These are phyloP conservation scores for Diplolepis rosae DNA, from an alignment of 2,888 invertebrate genomes.

Conservation along the genomic window DNA sequence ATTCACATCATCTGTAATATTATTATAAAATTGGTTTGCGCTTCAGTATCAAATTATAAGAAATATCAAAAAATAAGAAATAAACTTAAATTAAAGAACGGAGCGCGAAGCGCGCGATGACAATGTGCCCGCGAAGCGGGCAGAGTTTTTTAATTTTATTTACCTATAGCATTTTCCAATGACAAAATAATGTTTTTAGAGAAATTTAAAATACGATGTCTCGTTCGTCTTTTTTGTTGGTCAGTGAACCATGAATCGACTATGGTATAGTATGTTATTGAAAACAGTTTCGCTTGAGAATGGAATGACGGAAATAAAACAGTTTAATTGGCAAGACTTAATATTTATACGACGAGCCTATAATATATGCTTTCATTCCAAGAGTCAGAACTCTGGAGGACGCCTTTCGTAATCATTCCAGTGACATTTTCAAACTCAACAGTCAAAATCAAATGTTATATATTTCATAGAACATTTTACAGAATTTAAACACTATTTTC, in stretches of 20 bases:
- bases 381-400: neutral
- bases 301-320: neutral
- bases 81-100: no score
- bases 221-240: neutral
- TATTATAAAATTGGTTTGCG: no score
- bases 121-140: no score
- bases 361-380: neutral
- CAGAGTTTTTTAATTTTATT: neutral
- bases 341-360: neutral
- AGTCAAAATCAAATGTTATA: neutral
- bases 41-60: no score
- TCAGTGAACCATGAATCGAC: slow-evolving; percentile 11
- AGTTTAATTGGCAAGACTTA: slow-evolving; percentile 1
- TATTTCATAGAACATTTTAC: no score
- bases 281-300: neutral
- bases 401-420: neutral
- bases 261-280: neutral
- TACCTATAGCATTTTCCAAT: neutral
- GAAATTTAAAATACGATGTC: neutral
- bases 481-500: no score
- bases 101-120: no score
- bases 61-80: no score
- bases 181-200: neutral
- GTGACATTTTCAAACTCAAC: neutral
- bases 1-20: no score